Base-by-base conservation (phyloP, 2,888 invertebrate species). In the Zygothrica quintamaculata region DNA sequence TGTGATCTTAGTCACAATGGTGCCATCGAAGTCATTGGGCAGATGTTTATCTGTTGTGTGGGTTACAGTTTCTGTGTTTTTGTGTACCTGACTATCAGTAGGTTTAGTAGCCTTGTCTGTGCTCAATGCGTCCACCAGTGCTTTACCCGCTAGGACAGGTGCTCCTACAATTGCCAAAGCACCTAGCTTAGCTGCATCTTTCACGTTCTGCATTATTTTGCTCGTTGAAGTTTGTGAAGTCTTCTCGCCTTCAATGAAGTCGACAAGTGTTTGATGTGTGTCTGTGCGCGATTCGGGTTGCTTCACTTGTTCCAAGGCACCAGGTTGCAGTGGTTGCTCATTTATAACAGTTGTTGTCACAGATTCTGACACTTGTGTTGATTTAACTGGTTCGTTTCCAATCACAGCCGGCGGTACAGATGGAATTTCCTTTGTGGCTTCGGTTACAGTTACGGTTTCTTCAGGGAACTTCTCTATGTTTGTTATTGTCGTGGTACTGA, bases 131-230 rank as follows among this genome's bases (percentile, higher is more conserved):
- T 97, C 95, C 1, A 95, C 93, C 11, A 96, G 94, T 36, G 96
- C 96, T 92, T 96, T 96, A 22, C 97, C 98, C 29, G 98, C 98
- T 57, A 98, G 90, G 15, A 97, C 93, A 2, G 98, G 98, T 11
- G 96, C 96, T 22, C 96, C 97, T 4, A 98, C 93, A 25, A 98
- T 93, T 13, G 97, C 97, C 68, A 98, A 91, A 1, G 98, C 92
- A 1, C 98, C 98, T 89, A 96, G 92, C 88, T 96, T 96, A 0
- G 97, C 95, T 9, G 97, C 98, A 82, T 96, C 93, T 74, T 87
- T 88, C 0, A 87, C 78, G 64, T 88, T 89, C 56, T 89, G 74
- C 58, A 88, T 12, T 0, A 89, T 64, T 3, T 66, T 79, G 8
- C 65, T 52, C 6, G 11, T 33, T 36, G 33, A 15, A 0, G 72